Percentiles rank a stretch among this genome's conserved stretches.
These are phyloP conservation scores for Carpatolechia fugitivella DNA, from an alignment of 2,888 invertebrate genomes.

Conservation along the genomic window DNA sequence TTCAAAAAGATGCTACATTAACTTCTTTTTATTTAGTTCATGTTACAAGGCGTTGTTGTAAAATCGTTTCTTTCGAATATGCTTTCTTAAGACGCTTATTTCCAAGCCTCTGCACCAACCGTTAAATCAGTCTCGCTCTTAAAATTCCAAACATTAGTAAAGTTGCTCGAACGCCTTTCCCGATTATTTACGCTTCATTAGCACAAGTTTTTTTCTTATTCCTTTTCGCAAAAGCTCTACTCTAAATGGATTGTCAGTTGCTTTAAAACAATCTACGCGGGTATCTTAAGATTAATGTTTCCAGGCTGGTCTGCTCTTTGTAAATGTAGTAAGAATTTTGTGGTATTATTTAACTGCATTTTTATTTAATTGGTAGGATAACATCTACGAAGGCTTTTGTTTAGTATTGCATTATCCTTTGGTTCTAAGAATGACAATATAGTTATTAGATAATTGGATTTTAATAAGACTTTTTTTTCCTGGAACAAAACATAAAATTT, in stretches of 20 bases:
- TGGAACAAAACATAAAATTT: too few relatives aligned
- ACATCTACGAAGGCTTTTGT: not conserved
- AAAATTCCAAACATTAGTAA: conserved; percentile 40
- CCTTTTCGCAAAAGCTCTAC: conserved; percentile 38
- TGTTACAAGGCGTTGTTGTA: not conserved
- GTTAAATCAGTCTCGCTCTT: conserved; percentile 40
- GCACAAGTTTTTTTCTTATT: conserved; percentile 48
- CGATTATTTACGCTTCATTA: conserved; percentile 60
- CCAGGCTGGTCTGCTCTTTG: conserved; percentile 45
- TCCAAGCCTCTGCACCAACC: conserved; percentile 29
- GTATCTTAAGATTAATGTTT: conserved; percentile 57
- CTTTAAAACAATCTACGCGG: conserved; percentile 57
- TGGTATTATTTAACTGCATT: not conserved
- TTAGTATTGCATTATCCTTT: too few relatives aligned
- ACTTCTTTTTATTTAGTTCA: too few relatives aligned
- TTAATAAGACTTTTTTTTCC: too few relatives aligned
- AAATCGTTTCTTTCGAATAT: conserved; percentile 15
- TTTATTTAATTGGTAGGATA: too few relatives aligned
- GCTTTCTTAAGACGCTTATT: not conserved
- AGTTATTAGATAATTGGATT: too few relatives aligned
- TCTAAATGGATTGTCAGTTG: conserved; percentile 57
- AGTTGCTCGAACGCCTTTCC: conserved; percentile 40
- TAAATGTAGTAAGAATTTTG: conserved; percentile 35
- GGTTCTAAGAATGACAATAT: too few relatives aligned
- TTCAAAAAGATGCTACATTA: too few relatives aligned